Base-by-base conservation (phyloP, 2,113 vertebrate genomes). In the Brachyhypopomus occidentalis region DNA sequence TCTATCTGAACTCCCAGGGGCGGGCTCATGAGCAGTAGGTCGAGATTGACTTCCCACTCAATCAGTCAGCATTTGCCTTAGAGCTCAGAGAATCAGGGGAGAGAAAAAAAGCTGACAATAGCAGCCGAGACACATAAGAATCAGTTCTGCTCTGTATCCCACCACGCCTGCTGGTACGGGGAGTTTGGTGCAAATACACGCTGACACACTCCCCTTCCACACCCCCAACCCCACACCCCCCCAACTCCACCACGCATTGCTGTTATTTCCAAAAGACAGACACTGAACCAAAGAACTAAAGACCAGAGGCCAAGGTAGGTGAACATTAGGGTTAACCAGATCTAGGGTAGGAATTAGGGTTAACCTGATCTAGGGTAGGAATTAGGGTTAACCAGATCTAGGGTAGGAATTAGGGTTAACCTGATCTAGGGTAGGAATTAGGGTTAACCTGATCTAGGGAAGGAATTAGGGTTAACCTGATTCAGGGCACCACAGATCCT, bases 1-100 rank as follows among this genome's bases (percentile, higher is more conserved):
- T 88, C 88, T 83, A 88, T 89, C 75, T 75, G 73, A 84, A 87
- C 66, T 78, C 84, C 79, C 76, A 83, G 75, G 80, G 81, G 75
- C 71, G 73, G 73, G 84, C 80, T 86, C 83, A 85, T 84, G 84
- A 87, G 84, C 80, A 83, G 80, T 77, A 82, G 85, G 79, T 69
- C n/a, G 70, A 41, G 80, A 87, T 87, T 84, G 85, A 87, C 85
- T 87, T 80, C 75, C 79, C 58, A 82, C 78, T 83, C 84, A 81
- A 87, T 89, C 88, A 88, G 86, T 88, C 84, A 80, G 85, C 77
- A 67, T 82, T 74, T 80, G 75, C 77, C 36, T 82, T 58, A 62
- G 55, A 80, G 78, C 79, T 72, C 70, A 74, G 60, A 82, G 75
- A 66, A 79, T 52, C 45, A 69, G 19, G 52, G 63, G 41, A 30